Base-by-base conservation (phyloP, 1,140 invertebrate genomes). In the Drosophila pallidifrons region DNA sequence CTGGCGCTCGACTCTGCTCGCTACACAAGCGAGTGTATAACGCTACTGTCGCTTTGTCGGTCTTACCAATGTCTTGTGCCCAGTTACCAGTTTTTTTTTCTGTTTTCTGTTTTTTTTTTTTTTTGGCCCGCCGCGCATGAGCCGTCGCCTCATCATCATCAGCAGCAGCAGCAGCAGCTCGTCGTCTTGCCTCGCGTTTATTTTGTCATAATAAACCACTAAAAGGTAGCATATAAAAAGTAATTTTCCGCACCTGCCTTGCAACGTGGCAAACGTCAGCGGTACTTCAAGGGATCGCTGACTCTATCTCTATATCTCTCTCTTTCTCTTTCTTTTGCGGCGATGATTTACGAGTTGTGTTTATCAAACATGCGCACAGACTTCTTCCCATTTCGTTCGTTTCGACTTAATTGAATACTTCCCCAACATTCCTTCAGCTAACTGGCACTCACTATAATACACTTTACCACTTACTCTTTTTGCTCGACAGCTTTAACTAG, bases 211-310 rank as follows among this genome's bases (percentile, higher is more conserved):
- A 91, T 91, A 91, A 91, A 86, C 79, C 79, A 75, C 82, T 86
- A 91, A 91, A 81, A 75, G 80, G 74, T 71, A 91, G 88, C 82
- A 87, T 91, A 89, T 88, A 91, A 91, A 86, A 91, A 82, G 74
- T 80, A 80, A 91, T 91, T 91, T 87, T 91, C 83, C 89, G 80
- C 89, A 91, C 89, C 89, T 91, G 89, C 86, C 81, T 82, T 74
- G 57, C 63, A 86, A 74, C 64, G 81, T 77, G 77, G 58, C 43
- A 60, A 73, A 72, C 51, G 65, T 47, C 67, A 86, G 83, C 82
- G 83, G 82, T 72, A 88, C 82, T 87, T 86, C 83, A 86, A 86
- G 82, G 82, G 76, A 79, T 49, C 58, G 46, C 45, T 58, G 66
- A 3, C 5, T 15, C 20, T 25, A 25, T 25, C 20, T 25, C n/a